Conservation (phyloP, 2,888 invertebrate species). For the Timema podura region DNA sequence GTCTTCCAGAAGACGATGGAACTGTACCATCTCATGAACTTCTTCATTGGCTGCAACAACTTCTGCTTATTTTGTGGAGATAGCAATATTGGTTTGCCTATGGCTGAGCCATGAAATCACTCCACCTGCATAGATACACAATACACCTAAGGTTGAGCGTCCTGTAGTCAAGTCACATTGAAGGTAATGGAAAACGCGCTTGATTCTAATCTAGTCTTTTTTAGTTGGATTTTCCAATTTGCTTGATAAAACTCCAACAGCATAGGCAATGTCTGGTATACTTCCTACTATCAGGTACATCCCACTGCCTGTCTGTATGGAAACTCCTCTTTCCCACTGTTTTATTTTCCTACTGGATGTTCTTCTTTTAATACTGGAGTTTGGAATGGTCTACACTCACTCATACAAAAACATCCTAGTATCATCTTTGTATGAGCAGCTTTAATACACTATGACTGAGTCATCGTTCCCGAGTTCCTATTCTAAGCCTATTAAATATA, state of each 20-base stretch:
- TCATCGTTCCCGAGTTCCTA: too few relatives aligned
- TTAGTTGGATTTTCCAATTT: neutral
- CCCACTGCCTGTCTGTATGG: neutral
- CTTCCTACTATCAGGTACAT: neutral
- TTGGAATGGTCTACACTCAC: too few relatives aligned
- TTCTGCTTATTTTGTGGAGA: slow-evolving; percentile 1
- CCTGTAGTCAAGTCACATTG: neutral
- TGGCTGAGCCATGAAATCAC: neutral
- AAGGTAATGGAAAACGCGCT: neutral
- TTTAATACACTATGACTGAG: too few relatives aligned
- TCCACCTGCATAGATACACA: neutral
- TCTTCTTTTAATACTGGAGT: too few relatives aligned
- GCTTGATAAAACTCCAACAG: neutral
- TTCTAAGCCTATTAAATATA: too few relatives aligned
- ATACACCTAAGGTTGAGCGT: neutral
- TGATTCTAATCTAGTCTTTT: neutral
- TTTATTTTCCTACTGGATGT: too few relatives aligned
- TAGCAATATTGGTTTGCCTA: neutral
- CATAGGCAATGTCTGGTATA: neutral
- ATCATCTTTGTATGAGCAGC: too few relatives aligned
- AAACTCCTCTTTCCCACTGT: neutral
- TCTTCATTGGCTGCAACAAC: neutral
- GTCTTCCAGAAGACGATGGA: neutral
- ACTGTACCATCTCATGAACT: neutral
- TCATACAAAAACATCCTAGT: too few relatives aligned